phyloP scores from a whole-genome alignment of 2,797 vertebrate genomes.

The Acestrorhynchus altus region DNA sequence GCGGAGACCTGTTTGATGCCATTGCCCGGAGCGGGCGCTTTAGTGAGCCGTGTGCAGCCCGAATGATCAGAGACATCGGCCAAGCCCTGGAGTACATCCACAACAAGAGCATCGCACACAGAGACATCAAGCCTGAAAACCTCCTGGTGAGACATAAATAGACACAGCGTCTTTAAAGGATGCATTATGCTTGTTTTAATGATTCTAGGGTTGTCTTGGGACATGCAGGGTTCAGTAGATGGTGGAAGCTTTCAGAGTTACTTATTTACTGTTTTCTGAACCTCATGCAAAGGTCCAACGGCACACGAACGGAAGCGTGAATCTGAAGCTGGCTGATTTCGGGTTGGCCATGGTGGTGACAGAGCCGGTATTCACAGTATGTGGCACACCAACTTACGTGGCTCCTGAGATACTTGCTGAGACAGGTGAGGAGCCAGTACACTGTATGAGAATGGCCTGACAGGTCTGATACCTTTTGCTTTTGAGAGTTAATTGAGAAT shows the following conservation, averaged over 20 bases:
- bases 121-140: constrained; percentile 97
- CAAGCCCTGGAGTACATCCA: constrained; percentile 93
- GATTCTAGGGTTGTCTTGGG: neutral
- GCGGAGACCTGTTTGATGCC: constrained; percentile 95
- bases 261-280: constrained; percentile 17
- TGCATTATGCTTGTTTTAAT: too few relatives aligned
- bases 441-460: neutral
- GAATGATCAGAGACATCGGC: constrained; percentile 90
- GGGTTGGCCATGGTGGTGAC: constrained; percentile 94
- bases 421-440: constrained; percentile 76
- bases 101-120: constrained; percentile 89
- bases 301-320: constrained; percentile 81
- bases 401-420: constrained; percentile 97
- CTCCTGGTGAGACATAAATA: constrained; percentile 84
- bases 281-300: constrained; percentile 82
- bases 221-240: neutral
- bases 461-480: neutral
- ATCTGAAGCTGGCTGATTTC: constrained; percentile 94
- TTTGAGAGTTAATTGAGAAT: neutral
- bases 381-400: constrained; percentile 96
- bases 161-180: neutral
- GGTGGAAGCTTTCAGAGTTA: neutral
- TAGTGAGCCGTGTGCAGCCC: constrained; percentile 83
- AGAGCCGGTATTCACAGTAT: constrained; percentile 95
- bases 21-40: constrained; percentile 90